These are phyloP conservation scores for Columba guinea DNA, from an alignment of 2,797 vertebrate species.

Conservation along the genomic window DNA sequence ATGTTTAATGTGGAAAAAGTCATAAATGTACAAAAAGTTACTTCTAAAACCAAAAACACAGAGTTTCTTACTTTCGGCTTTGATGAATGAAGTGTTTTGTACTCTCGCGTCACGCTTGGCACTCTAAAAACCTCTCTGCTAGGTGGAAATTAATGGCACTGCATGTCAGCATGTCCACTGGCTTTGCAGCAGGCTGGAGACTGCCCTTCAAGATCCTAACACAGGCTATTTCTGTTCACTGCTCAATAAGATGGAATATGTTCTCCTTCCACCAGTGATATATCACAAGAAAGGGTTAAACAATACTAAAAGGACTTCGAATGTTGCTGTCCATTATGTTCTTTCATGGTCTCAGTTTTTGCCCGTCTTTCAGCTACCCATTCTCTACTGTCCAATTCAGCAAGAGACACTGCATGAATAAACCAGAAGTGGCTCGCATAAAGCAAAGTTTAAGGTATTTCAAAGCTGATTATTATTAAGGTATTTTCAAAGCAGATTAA, in stretches of 20 bases:
- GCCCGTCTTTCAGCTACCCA: background rate
- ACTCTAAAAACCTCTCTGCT: constrained; percentile 2
- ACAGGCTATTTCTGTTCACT: background rate
- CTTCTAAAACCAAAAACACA: constrained; percentile 58
- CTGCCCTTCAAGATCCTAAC: background rate
- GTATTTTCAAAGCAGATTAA: background rate
- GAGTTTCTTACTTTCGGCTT: constrained; percentile 55
- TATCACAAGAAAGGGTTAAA: constrained; percentile 21
- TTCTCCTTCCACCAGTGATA: background rate
- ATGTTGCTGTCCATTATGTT: background rate
- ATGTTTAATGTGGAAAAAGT: constrained; percentile 70
- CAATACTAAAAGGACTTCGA: background rate
- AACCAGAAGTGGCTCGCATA: background rate
- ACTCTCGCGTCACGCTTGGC: constrained; percentile 48
- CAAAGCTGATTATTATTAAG: no score
- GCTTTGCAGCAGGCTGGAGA: background rate
- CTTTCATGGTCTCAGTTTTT: background rate
- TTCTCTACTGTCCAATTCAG: background rate
- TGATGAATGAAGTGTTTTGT: constrained; percentile 68
- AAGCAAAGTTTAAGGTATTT: background rate
- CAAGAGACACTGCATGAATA: background rate
- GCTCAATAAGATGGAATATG: background rate
- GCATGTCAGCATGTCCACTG: background rate
- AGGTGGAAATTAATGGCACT: constrained; percentile 46
- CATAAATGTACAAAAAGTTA: constrained; percentile 63